phyloP scores from a whole-genome alignment of 2,888 invertebrate genomes.

The Beris chalybata region DNA sequence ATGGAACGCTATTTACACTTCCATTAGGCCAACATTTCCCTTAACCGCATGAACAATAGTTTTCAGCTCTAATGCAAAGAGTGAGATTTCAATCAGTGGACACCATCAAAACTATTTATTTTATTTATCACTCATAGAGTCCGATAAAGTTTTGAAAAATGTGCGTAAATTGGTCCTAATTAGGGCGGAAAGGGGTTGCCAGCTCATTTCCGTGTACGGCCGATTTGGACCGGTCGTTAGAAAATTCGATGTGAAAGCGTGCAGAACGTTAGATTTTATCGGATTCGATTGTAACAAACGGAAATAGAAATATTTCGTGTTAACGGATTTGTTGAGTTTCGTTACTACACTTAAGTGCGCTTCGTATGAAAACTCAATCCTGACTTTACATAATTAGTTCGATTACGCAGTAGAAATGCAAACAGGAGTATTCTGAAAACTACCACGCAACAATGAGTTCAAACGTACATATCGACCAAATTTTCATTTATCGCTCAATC shows the following conservation, averaged over 20 bases:
- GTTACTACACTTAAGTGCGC: too few relatives aligned
- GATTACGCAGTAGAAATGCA: too few relatives aligned
- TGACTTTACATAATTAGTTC: too few relatives aligned
- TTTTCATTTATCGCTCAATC: too few relatives aligned
- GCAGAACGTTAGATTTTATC: conserved; percentile 9
- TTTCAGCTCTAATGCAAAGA: conserved; percentile 10
- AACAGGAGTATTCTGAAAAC: too few relatives aligned
- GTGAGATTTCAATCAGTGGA: conserved; percentile 11
- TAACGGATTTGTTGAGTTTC: background rate
- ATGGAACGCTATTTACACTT: conserved; percentile 27
- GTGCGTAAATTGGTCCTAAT: conserved; percentile 13
- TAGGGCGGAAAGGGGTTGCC: conserved; percentile 2
- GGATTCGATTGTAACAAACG: conserved; percentile 9
- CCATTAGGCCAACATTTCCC: conserved; percentile 30
- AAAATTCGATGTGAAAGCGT: background rate
- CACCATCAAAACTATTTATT: background rate
- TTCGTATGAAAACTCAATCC: too few relatives aligned
- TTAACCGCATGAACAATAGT: conserved; percentile 23
- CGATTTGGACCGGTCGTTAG: background rate
- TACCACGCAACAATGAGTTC: too few relatives aligned
- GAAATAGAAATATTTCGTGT: conserved; percentile 20
- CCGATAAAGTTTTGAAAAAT: conserved; percentile 11
- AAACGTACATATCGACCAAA: too few relatives aligned
- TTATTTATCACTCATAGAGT: background rate
- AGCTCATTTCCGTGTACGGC: background rate